These are phyloP conservation scores for Galleria mellonella DNA, from an alignment of 1,140 invertebrate genomes.

Conservation along the genomic window DNA sequence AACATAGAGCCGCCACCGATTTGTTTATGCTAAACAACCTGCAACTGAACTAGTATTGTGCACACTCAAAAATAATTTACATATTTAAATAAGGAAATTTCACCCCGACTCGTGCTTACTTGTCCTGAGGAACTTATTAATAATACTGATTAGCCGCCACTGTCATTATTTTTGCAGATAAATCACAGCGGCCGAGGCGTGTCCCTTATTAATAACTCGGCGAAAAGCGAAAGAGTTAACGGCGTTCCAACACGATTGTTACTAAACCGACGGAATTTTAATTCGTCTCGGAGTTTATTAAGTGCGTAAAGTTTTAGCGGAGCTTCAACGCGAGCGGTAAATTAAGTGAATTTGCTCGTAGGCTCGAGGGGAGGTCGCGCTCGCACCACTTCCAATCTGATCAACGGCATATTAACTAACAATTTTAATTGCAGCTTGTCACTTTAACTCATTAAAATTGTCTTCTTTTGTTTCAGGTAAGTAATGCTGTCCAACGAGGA, in stretches of 20 bases:
- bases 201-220: constrained; percentile 51
- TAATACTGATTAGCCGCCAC: constrained; percentile 35
- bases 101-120: constrained; percentile 23
- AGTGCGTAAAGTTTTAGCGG: constrained; percentile 66
- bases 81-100: constrained; percentile 53
- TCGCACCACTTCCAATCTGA: constrained; percentile 29
- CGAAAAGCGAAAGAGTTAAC: constrained; percentile 46
- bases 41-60: constrained; percentile 39
- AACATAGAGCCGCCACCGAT: constrained; percentile 29
- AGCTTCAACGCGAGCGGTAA: constrained; percentile 42
- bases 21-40: constrained; percentile 65
- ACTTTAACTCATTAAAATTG: constrained; percentile 1
- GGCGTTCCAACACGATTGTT: constrained; percentile 56
- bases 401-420: constrained; percentile 39
- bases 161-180: constrained; percentile 47
- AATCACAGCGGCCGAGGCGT: constrained; percentile 31
- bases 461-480: constrained; percentile 26
- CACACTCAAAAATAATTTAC: constrained; percentile 61
- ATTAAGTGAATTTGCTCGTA: constrained; percentile 62
- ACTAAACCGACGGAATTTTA: constrained; percentile 67
- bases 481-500: background rate
- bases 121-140: constrained; percentile 36
- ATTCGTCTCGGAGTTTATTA: constrained; percentile 65
- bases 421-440: constrained; percentile 29
- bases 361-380: constrained; percentile 20